Conservation (phyloP, 1,140 invertebrate genomes). For the Pemphigus obesinymphae region DNA sequence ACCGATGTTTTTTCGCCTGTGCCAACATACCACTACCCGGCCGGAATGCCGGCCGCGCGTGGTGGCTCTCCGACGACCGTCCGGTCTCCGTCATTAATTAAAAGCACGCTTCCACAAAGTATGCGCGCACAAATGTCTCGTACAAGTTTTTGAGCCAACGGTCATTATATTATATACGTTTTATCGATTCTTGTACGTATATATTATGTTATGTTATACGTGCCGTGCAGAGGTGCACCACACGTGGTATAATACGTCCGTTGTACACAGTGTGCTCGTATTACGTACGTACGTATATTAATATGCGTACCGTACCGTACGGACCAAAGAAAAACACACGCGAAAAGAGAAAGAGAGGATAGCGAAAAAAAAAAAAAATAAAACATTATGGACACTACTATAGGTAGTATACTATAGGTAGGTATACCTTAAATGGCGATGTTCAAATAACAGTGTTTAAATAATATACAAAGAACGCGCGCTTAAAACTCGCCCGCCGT, state of each 20-base stretch:
- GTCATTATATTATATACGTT: background rate
- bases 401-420: too few species aligned
- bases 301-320: background rate
- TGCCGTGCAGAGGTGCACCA: background rate
- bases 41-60: constrained; percentile 26
- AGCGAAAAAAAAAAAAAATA: background rate
- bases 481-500: too few species aligned
- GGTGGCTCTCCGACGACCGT: background rate
- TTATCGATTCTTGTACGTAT: background rate
- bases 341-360: background rate
- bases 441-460: constrained; percentile 12
- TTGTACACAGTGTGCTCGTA: background rate
- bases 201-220: background rate
- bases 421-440: constrained; percentile 23
- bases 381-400: constrained; percentile 18
- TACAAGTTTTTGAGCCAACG: background rate
- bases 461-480: background rate
- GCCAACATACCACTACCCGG: constrained; percentile 38
- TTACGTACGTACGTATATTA: background rate
- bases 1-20: constrained; percentile 36
- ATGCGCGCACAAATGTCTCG: constrained; percentile 12
- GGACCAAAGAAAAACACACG: background rate
- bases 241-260: background rate
- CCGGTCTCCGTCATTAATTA: constrained; percentile 30
- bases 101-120: constrained; percentile 33